A percentile compares a stretch with the other conserved stretches of the same genome.
Conservation (phyloP, 2,888 invertebrate species). For the Mythimna albipuncta region DNA sequence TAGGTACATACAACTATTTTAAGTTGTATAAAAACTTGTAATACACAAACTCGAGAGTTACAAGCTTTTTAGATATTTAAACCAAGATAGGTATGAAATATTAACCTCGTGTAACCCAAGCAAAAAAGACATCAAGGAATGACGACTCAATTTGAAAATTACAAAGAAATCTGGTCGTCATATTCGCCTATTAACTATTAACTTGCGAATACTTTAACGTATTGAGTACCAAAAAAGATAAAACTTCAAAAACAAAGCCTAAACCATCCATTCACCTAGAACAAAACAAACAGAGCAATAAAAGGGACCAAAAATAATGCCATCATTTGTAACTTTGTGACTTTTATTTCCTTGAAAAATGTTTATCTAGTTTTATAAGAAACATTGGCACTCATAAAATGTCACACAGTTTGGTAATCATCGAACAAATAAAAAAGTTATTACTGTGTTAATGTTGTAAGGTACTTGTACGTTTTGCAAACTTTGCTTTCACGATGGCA, state of each 20-base stretch:
- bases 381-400: conserved; percentile 49
- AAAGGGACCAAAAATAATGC: conserved; percentile 46
- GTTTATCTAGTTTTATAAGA: conserved; percentile 50
- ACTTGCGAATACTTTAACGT: not conserved
- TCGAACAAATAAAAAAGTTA: conserved; percentile 39
- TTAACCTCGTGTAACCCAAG: not conserved
- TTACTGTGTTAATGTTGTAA: conserved; percentile 27
- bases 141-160: not conserved
- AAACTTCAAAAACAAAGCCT: conserved; percentile 33
- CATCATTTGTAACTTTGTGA: conserved; percentile 50
- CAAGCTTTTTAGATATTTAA: too few relatives aligned
- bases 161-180: not conserved
- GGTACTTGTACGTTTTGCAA: not conserved
- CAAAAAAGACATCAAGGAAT: not conserved
- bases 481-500: not conserved
- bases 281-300: conserved; percentile 40
- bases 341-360: conserved; percentile 46
- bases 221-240: not conserved
- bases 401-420: conserved; percentile 32
- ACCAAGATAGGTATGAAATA: not conserved
- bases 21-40: too few relatives aligned
- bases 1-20: too few relatives aligned
- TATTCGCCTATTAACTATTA: not conserved
- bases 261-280: conserved; percentile 18
- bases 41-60: too few relatives aligned